Conservation (phyloP, 53 echinoderm and acorn worm genomes). For the Hippasteria phrygiana region DNA sequence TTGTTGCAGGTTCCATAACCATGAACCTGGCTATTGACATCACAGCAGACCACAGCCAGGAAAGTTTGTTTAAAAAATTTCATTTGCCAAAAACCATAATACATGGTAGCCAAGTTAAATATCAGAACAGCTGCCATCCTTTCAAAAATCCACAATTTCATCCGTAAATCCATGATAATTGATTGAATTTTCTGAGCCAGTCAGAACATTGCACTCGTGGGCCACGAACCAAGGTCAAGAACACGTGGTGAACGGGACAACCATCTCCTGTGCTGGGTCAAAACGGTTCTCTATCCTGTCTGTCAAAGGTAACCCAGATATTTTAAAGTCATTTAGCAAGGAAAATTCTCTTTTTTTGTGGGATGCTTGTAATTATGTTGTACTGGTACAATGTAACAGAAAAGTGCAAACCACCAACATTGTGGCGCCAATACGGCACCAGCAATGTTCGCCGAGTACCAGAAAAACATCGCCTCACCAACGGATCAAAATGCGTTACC, state of each 20-base stretch:
- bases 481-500: too few relatives aligned
- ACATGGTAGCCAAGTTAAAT: too few relatives aligned
- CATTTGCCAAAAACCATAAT: too few relatives aligned
- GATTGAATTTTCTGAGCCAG: neutral
- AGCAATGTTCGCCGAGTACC: too few relatives aligned
- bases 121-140: neutral
- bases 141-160: neutral
- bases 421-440: too few relatives aligned
- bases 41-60: neutral
- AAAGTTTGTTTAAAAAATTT: neutral
- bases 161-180: neutral
- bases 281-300: neutral
- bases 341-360: too few relatives aligned
- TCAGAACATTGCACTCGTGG: too few relatives aligned
- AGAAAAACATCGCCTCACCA: too few relatives aligned
- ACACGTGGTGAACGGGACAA: neutral
- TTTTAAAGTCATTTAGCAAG: too few relatives aligned
- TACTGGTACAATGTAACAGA: too few relatives aligned
- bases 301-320: slow-evolving; percentile 9
- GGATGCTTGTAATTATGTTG: too few relatives aligned
- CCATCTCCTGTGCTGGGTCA: neutral
- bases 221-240: slow-evolving; percentile 18
- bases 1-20: neutral
- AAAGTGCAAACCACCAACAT: too few relatives aligned
- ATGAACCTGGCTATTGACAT: neutral